Evolutionary conservation across 2,888 invertebrate genomes (phyloP).

Genomic region (Cheilosia variabilis): DNA sequence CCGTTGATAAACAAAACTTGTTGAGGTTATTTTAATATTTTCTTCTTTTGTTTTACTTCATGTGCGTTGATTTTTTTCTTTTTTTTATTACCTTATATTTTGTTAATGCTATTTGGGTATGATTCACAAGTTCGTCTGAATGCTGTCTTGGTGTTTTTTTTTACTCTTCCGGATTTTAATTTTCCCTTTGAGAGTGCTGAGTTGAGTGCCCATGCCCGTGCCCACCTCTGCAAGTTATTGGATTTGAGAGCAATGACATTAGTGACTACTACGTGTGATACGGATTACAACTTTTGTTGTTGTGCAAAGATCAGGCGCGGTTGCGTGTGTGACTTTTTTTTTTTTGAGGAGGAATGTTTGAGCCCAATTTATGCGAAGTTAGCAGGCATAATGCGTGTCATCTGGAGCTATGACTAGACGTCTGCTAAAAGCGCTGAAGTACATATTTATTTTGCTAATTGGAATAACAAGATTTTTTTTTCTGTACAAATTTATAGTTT

Average conservation of each 20-base stretch:
- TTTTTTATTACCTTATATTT: conserved; percentile 11
- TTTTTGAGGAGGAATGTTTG: neutral
- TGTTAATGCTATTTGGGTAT: conserved; percentile 23
- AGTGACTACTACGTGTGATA: conserved; percentile 27
- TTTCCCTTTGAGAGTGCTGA: conserved; percentile 15
- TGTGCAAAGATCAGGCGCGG: neutral
- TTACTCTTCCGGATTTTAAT: conserved; percentile 45
- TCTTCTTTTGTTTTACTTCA: conserved; percentile 1
- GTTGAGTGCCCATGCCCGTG: neutral
- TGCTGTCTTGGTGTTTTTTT: conserved; percentile 8
- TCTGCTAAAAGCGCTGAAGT: neutral
- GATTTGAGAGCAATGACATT: conserved; percentile 58
- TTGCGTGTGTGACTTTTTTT: conserved; percentile 30
- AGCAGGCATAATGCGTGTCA: neutral
- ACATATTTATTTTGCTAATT: neutral
- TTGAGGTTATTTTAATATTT: conserved; percentile 19
- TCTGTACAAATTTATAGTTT: no score
- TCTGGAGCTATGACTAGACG: neutral
- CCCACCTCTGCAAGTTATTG: conserved; percentile 21
- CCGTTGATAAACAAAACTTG: conserved; percentile 48
- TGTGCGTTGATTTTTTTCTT: neutral
- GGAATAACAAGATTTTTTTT: no score
- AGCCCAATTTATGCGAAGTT: no score
- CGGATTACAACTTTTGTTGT: conserved; percentile 4
- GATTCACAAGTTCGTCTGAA: conserved; percentile 40